Evolutionary conservation across 1,140 invertebrate genomes (phyloP).

Genomic region (Ylistrum balloti): DNA sequence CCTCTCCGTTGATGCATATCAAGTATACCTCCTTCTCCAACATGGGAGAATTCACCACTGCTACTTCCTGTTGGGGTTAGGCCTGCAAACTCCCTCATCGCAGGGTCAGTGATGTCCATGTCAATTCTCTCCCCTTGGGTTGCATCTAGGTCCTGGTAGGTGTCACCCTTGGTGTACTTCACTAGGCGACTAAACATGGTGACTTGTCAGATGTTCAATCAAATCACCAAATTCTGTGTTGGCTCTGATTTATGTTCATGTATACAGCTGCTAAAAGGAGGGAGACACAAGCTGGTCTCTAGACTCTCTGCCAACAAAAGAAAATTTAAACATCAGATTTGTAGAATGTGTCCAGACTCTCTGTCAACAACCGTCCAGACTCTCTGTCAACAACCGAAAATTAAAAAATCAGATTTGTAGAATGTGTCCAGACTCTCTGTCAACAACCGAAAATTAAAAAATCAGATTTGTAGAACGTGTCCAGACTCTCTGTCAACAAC

Average conservation of each 20-base stretch:
- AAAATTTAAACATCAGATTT: neutral
- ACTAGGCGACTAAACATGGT: slow-evolving; percentile 72
- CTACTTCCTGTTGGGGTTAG: slow-evolving; percentile 52
- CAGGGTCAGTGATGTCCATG: slow-evolving; percentile 75
- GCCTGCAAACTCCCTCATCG: slow-evolving; percentile 53
- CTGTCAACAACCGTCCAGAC: too few species aligned
- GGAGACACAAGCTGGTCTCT: neutral
- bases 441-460: too few species aligned
- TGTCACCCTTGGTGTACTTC: slow-evolving; percentile 69
- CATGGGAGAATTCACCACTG: neutral
- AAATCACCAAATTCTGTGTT: neutral
- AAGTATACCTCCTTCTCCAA: neutral
- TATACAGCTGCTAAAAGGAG: neutral
- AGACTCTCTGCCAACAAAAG: neutral
- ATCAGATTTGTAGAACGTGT: too few species aligned
- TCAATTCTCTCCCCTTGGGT: slow-evolving; percentile 67
- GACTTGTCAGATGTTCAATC: neutral
- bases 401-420: too few species aligned
- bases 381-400: too few species aligned
- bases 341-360: neutral
- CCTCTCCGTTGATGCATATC: neutral
- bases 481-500: too few species aligned
- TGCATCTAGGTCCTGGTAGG: slow-evolving; percentile 74
- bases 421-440: too few species aligned
- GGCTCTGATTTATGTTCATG: neutral